Evolutionary conservation across 2,888 invertebrate species (phyloP).

Genomic region (Rhagophthalmus giganteus): DNA sequence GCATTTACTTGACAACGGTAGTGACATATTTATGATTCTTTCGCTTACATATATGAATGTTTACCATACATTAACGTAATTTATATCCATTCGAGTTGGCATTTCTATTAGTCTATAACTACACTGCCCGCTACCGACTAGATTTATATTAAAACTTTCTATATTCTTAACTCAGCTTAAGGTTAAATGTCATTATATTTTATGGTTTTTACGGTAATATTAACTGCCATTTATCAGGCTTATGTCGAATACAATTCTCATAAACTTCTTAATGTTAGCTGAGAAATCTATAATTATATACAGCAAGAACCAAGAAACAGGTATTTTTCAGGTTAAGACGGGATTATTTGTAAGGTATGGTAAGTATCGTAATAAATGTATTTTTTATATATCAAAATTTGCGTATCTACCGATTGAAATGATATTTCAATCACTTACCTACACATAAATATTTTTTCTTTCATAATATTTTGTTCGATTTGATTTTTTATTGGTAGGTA

Average conservation of each 20-base stretch:
- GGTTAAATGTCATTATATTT: conserved; percentile 47
- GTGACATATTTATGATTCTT: conserved; percentile 57
- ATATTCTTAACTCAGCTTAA: conserved; percentile 47
- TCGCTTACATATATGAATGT: conserved; percentile 56
- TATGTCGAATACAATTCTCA: conserved; percentile 17
- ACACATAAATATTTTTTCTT: too few relatives aligned
- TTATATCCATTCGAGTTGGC: conserved; percentile 56
- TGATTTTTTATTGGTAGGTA: too few relatives aligned
- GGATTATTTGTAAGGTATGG: conserved; percentile 4
- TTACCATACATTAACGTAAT: conserved; percentile 58
- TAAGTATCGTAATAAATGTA: conserved; percentile 3
- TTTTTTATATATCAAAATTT: neutral
- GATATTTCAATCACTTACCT: neutral
- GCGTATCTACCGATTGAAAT: neutral
- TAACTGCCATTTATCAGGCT: conserved; percentile 21
- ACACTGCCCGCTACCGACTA: conserved; percentile 50
- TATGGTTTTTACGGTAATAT: conserved; percentile 25
- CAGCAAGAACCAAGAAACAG: neutral
- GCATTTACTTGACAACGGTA: conserved; percentile 57
- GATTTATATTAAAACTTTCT: conserved; percentile 50
- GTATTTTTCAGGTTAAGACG: conserved; percentile 13
- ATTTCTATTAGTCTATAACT: conserved; percentile 57
- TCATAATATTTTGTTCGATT: too few relatives aligned
- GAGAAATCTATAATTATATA: neutral
- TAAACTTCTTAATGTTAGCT: conserved; percentile 13